Conservation (phyloP, 92 coral and sea anemone species). For the Zoanthus sansibaricus region DNA sequence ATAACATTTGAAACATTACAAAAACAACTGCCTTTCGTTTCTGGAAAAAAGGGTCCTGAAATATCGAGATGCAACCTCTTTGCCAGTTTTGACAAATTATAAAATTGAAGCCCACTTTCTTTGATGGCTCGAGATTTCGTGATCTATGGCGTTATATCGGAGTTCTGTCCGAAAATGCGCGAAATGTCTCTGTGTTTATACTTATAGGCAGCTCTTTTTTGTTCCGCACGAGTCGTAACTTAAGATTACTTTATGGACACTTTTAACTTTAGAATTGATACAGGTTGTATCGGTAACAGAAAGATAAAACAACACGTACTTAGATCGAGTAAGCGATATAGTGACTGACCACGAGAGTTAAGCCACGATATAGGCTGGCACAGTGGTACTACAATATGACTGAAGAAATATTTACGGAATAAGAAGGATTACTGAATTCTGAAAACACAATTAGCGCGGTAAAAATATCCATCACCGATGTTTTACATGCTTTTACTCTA, state of each 20-base stretch:
- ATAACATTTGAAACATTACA: background rate
- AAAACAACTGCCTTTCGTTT: no score
- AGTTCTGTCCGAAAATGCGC: background rate
- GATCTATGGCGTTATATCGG: no score
- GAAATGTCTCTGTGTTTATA: background rate
- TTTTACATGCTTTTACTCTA: background rate
- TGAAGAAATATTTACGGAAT: background rate
- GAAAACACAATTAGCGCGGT: background rate
- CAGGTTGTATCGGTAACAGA: background rate
- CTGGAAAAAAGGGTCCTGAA: no score
- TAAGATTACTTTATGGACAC: background rate
- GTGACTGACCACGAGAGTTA: background rate
- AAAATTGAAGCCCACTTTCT: no score
- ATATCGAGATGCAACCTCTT: no score
- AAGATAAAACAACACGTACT: background rate
- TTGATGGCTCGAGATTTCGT: no score
- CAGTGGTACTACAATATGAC: background rate
- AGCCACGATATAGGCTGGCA: background rate
- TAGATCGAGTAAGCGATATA: background rate
- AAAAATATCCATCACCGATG: background rate
- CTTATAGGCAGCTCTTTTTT: background rate
- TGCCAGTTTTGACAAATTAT: no score
- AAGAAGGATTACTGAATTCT: background rate
- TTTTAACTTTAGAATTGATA: background rate
- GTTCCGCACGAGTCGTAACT: background rate